Evolutionary conservation across 1,140 invertebrate species (phyloP).

Genomic region (Solenopsis fugax): DNA sequence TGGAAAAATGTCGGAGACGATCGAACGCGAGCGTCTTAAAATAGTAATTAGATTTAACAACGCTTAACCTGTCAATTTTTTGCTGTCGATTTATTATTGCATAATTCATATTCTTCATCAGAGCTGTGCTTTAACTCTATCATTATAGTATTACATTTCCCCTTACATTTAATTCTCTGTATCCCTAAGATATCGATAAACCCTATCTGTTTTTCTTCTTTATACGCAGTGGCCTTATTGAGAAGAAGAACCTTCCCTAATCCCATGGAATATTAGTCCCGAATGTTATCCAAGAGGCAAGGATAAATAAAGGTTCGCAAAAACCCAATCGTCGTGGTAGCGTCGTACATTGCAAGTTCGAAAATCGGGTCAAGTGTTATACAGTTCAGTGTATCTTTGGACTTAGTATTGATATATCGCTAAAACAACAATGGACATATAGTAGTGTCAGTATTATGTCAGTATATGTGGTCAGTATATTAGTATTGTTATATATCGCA

Average conservation of each 20-base stretch:
- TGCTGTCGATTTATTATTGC: background rate
- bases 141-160: background rate
- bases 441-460: background rate
- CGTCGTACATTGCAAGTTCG: background rate
- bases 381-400: background rate
- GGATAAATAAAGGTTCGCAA: constrained; percentile 13
- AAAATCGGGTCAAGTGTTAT: constrained; percentile 50
- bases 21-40: background rate
- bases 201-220: background rate
- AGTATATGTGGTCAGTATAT: background rate
- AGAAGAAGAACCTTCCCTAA: background rate
- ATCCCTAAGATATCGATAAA: background rate
- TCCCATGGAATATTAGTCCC: background rate
- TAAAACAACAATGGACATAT: constrained; percentile 3
- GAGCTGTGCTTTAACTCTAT: background rate
- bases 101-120: background rate
- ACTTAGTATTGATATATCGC: constrained; percentile 8
- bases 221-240: background rate
- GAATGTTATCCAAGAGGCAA: constrained; percentile 1
- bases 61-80: background rate
- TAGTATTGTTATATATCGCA: no score
- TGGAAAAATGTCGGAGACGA: background rate
- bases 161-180: background rate
- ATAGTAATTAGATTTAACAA: background rate
- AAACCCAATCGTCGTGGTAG: background rate